Evolutionary conservation across 2,888 invertebrate genomes (phyloP).

Genomic region (Poecilobothrus nobilitatus): DNA sequence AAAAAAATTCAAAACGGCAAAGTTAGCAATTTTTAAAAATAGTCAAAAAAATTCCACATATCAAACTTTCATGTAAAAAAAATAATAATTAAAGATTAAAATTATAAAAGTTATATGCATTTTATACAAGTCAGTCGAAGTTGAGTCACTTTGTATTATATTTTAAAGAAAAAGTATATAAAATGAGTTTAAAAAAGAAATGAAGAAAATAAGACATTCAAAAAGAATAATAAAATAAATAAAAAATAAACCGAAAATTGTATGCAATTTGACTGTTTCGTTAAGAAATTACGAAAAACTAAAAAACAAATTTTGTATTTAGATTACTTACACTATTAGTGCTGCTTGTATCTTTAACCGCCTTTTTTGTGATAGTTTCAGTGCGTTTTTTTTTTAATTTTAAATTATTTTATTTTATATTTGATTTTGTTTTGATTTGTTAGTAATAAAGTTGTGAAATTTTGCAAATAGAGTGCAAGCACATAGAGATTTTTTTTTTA

Average conservation of each 20-base stretch:
- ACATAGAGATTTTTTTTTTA: slow-evolving; percentile 13
- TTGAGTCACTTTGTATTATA: no score
- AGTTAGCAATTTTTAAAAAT: no score
- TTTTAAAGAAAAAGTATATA: no score
- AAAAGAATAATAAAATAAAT: background rate
- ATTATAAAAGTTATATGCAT: no score
- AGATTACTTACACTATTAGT: slow-evolving; percentile 57
- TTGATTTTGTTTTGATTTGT: slow-evolving; percentile 21
- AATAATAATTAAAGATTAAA: no score
- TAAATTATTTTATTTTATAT: slow-evolving; percentile 26
- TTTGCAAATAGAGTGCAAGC: slow-evolving; percentile 19
- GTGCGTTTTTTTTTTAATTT: slow-evolving; percentile 25
- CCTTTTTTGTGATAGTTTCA: slow-evolving; percentile 43
- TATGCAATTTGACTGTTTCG: slow-evolving; percentile 12
- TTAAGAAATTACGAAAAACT: slow-evolving; percentile 20
- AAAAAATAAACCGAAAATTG: slow-evolving; percentile 17
- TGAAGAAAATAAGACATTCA: background rate
- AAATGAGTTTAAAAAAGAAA: background rate
- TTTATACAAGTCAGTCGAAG: no score
- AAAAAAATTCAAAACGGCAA: no score
- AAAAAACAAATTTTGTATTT: slow-evolving; percentile 12
- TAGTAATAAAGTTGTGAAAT: slow-evolving; percentile 18
- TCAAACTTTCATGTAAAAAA: no score
- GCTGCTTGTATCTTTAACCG: slow-evolving; percentile 62
- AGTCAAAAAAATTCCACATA: no score